Percentiles rank a stretch among this genome's conserved stretches.
Conservation (phyloP, 2,113 vertebrate species). For the Oceanodroma tethys region DNA sequence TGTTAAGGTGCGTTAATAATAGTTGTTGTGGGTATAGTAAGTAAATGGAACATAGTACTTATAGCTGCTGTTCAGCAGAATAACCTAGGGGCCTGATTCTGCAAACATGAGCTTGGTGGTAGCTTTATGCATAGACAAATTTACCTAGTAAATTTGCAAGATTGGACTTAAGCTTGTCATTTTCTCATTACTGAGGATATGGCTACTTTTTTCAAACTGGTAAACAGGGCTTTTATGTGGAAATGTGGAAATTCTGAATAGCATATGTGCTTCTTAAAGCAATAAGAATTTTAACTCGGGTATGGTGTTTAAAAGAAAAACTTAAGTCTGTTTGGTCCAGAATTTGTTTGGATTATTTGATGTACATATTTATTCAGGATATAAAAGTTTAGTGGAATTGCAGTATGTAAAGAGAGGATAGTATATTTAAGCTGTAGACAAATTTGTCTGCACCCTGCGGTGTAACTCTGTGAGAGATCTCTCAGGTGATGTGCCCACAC, state of each 20-base stretch:
- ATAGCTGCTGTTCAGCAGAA: background rate
- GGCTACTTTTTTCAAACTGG: background rate
- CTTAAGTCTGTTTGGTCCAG: background rate
- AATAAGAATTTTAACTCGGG: background rate
- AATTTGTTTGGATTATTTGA: background rate
- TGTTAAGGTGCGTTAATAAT: background rate
- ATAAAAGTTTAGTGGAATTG: background rate
- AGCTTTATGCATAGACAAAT: background rate
- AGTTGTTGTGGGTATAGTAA: background rate
- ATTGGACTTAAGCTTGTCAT: background rate
- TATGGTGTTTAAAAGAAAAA: background rate
- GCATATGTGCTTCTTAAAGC: background rate
- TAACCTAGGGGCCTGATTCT: background rate
- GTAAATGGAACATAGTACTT: background rate
- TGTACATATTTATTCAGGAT: background rate
- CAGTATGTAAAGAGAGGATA: background rate
- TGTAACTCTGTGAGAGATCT: background rate
- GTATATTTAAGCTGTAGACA: background rate
- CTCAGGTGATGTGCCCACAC: background rate
- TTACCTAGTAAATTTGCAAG: background rate
- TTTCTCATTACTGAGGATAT: background rate
- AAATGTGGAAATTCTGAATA: background rate
- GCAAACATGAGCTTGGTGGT: background rate
- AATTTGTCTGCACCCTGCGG: background rate
- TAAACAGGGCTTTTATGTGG: background rate